Evolutionary conservation across 2,113 vertebrate genomes (phyloP), one percentile per base, ranked within the genome.

Genomic region (Pituophis catenifer): DNA sequence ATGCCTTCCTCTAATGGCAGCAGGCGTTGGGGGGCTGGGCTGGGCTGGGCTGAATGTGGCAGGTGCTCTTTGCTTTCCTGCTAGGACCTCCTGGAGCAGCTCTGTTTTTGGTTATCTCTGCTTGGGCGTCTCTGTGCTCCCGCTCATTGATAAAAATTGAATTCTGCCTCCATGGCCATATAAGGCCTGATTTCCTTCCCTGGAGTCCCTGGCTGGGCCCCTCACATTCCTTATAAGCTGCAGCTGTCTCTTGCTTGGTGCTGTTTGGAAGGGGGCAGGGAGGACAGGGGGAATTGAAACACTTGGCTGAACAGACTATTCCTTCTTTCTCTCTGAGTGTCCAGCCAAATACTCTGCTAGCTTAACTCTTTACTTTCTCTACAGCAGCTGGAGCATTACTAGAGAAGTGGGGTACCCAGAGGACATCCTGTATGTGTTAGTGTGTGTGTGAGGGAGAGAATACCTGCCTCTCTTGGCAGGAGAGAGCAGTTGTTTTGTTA

Each of bases 121-220:
- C 89, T 81, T 19, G 21, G 96, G 96, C 88, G 95, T 95, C 95
- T 96, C 95, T 94, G 89, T 93, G 96, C 96, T 96, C 92, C 4
- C 90, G 94, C 98, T 99, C 98, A 98, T 99, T 99, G 99, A 99
- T 99, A 99, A 99, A 99, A 99, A 98, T 98, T 97, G 97, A 98
- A 98, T 98, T 99, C 98, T 97, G 98, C 98, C 99, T 99, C 98
- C 98, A 97, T 99, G 98, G 96, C 99, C 99, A 98, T 99, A 99
- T 99, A 99, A 99, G 99, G 99, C 98, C 97, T 97, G 98, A 98
- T 99, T 99, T 99, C 98, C 98, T 98, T 98, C 98, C 98, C 97
- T 97, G 97, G 96, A 96, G 96, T 97, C 97, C 96, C 98, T 98
- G 98, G 98, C 98, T 97, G 97, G 98, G 98, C 98, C 98, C 97